phyloP scores from a whole-genome alignment of 2,888 invertebrate genomes.

The Aquatica leii region DNA sequence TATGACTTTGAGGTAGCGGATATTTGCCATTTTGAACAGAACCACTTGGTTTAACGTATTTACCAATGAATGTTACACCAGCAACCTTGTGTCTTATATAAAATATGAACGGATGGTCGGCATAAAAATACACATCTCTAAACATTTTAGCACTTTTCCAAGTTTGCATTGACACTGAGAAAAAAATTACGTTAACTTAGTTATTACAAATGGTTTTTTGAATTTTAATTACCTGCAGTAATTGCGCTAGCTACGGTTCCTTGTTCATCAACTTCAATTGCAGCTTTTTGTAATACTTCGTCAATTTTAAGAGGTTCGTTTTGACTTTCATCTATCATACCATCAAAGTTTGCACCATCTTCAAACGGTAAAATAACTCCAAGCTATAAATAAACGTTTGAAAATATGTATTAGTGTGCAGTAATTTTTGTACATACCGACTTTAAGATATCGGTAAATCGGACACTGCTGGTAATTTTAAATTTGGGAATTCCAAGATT shows the following conservation, averaged over 20 bases:
- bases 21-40: background rate
- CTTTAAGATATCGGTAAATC: slow-evolving; percentile 2
- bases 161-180: background rate
- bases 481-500: slow-evolving; percentile 9
- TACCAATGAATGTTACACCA: slow-evolving; percentile 16
- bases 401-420: background rate
- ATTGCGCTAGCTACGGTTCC: background rate
- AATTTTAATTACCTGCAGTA: slow-evolving; percentile 6
- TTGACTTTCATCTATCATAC: slow-evolving; percentile 60
- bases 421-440: slow-evolving; percentile 3
- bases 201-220: background rate
- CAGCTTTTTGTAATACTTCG: slow-evolving; percentile 26
- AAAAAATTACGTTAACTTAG: background rate
- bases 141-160: background rate
- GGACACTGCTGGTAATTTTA: background rate
- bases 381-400: background rate
- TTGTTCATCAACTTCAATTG: slow-evolving; percentile 14
- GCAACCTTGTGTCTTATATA: slow-evolving; percentile 10
- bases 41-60: background rate
- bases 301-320: slow-evolving; percentile 15
- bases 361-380: slow-evolving; percentile 9
- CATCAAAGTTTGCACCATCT: slow-evolving; percentile 1
- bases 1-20: too few relatives aligned
- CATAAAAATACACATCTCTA: background rate
- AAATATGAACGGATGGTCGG: slow-evolving; percentile 17